Conservation (phyloP, 2,113 vertebrate species). For the Tyto alba region DNA sequence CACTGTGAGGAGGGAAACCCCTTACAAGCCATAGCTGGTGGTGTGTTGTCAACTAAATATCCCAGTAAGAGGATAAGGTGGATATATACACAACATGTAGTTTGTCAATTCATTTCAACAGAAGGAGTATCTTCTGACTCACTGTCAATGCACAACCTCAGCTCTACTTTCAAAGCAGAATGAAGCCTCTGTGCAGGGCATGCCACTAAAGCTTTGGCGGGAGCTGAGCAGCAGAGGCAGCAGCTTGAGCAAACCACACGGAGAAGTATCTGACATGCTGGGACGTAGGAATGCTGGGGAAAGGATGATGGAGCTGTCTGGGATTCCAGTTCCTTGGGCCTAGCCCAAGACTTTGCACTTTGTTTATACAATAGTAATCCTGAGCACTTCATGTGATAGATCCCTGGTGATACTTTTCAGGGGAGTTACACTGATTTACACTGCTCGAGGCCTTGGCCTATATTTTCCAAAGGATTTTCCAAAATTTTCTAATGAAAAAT, state of each 20-base stretch:
- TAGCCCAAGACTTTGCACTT: slow-evolving; percentile 8
- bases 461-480: slow-evolving; percentile 50
- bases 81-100: background rate
- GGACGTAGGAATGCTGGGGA: background rate
- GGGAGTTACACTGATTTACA: background rate
- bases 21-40: background rate
- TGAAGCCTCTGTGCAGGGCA: background rate
- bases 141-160: background rate
- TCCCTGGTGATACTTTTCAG: background rate
- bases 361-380: slow-evolving; percentile 54
- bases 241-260: background rate
- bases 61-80: background rate
- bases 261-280: background rate
- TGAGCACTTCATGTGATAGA: background rate
- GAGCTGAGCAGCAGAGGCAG: background rate
- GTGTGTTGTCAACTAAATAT: background rate
- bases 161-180: background rate
- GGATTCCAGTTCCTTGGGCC: slow-evolving; percentile 14
- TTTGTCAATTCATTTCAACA: background rate
- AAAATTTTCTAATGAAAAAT: slow-evolving; percentile 43
- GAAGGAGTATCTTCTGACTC: background rate
- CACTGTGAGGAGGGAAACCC: background rate
- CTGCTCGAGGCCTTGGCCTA: background rate
- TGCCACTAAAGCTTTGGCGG: background rate
- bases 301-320: slow-evolving; percentile 30